Base-by-base conservation (phyloP, 2,888 invertebrate genomes). In the Scaptomyza caliginosa region DNA sequence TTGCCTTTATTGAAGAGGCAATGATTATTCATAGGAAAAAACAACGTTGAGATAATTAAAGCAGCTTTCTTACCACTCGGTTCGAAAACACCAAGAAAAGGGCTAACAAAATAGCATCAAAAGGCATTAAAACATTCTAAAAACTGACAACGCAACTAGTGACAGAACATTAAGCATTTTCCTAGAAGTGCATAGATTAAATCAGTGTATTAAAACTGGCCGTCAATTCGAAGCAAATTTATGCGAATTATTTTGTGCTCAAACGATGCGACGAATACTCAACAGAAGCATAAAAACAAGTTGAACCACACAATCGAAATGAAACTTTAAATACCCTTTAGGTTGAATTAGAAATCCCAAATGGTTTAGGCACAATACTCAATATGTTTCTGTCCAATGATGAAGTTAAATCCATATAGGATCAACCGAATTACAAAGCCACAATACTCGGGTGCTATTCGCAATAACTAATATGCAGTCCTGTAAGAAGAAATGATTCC, bases 211-310 rank as follows among this genome's bases (percentile, higher is more conserved):
- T 32, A 0, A 30, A 50, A 45, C 19, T 48, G 32, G n/a, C n/a
- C n/a, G n/a, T n/a, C 54, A 54, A 50, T 46, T 16, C 39, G 51
- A 43, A 36, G 30, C 24, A 51, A 60, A 56, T 62, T 68, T 56
- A 49, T 46, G 55, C 55, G 64, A 65, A 70, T 65, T 56, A 60
- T 66, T 70, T 66, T 67, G 58, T 58, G 48, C 54, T 58, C 54
- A 43, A 67, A 58, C 60, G 60, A 48, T 59, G 64, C 60, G 63
- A 60, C 66, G 36, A 38, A 63, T 55, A 55, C 67, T 54, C 51
- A 67, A 60, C 68, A 67, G 55, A 55, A 17, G 32, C 62, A 62
- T 52, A 62, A 56, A 62, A 51, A 50, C 42, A 48, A 67, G 54
- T 50, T 32, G 36, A 36, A 32, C 3, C 3, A 8, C 4, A n/a